Base-by-base conservation (phyloP, 2,888 invertebrate species). In the Ophraella communa region DNA sequence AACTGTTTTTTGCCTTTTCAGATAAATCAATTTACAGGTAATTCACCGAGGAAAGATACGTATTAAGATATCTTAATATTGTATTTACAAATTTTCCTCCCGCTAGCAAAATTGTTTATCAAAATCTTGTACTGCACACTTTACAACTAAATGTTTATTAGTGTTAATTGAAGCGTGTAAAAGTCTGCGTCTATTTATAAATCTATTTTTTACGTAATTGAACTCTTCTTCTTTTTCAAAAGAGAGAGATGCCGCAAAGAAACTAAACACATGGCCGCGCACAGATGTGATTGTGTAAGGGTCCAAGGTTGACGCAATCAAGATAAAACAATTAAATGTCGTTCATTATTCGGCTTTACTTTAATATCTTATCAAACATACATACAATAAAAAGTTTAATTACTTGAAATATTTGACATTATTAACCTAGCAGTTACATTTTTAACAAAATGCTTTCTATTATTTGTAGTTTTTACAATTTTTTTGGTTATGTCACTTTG, bases 121-220 rank as follows among this genome's bases (percentile, higher is more conserved):
- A 14, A 44, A n/a, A 30, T 56, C 39, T 45, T 17, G 27, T 56
- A 56, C n/a, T n/a, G n/a, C 53, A 53, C 53, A 44, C 11, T 42
- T 56, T 56, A 20, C 4, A 10, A 59, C n/a, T 33, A 59, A 59
- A 59, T 59, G 51, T 59, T 59, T 59, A 59, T 51, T 42, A 24
- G 23, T 59, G 51, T 51, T 42, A 51, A 59, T 59, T 59, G 27
- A 59, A 59, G 3, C 24, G 35, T 39, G n/a, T n/a, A n/a, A 39
- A 24, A 18, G 11, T 39, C 51, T 18, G 17, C n/a, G 39, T 27
- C 59, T 59, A 59, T 59, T 59, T 59, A 51, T 59, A 59, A 51
- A 56, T 10, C 21, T n/a, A n/a, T 54, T 54, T 42, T 18, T 54
- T 45, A n/a, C 4, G 17, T 55, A 55, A 55, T 55, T 55, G 54